These are phyloP conservation scores for Myotis findleyi DNA, from an alignment of 2,797 vertebrate genomes.

Conservation along the genomic window DNA sequence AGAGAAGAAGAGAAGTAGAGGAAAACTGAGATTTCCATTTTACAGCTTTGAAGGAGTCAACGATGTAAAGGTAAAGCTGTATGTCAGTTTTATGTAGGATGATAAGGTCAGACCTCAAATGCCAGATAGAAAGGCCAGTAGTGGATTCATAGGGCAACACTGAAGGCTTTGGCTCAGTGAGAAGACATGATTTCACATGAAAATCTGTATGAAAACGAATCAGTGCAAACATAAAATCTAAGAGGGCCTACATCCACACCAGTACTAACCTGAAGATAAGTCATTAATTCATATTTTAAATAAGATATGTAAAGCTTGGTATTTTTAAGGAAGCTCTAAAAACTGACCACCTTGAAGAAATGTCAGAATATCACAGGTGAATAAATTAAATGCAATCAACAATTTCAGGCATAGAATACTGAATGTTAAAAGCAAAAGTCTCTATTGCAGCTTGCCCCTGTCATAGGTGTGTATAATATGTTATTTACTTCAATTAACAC, in stretches of 20 bases:
- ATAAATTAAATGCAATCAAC: not conserved
- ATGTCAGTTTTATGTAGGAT: not conserved
- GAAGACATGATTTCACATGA: not conserved
- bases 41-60: not conserved
- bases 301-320: constrained; percentile 1
- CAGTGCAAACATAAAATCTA: not conserved
- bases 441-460: not conserved
- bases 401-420: not conserved
- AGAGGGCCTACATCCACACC: not conserved
- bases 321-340: constrained; percentile 43
- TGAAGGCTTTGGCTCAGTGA: not conserved
- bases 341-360: not conserved
- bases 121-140: not conserved
- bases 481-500: not conserved
- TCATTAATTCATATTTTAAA: constrained; percentile 6
- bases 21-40: not conserved
- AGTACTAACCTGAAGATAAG: not conserved
- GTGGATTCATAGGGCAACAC: not conserved
- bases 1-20: not conserved
- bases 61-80: not conserved
- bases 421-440: not conserved
- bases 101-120: not conserved
- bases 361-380: not conserved
- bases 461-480: not conserved
- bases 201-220: not conserved